A percentile compares a stretch with the other conserved stretches of the same genome.
Evolutionary conservation across 2,797 vertebrate species (phyloP).

Genomic region (Periparus ater): DNA sequence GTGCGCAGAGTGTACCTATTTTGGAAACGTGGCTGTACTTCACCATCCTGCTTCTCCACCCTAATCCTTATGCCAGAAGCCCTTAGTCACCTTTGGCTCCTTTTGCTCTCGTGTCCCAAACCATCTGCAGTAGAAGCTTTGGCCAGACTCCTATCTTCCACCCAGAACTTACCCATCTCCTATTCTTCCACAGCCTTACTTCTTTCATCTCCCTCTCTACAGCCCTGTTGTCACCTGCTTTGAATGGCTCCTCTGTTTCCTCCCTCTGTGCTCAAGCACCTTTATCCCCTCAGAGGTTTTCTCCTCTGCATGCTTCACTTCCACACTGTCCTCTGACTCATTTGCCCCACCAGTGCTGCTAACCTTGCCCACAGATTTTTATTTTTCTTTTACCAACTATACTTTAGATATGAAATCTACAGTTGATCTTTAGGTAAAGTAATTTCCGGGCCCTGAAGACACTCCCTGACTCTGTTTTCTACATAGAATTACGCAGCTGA

Average conservation of each 20-base stretch:
- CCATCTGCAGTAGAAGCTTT: neutral
- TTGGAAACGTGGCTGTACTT: neutral
- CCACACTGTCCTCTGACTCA: neutral
- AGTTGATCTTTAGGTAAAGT: neutral
- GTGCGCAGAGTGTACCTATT: neutral
- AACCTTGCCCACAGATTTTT: neutral
- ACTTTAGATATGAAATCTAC: conserved; percentile 3
- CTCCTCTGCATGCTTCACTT: neutral
- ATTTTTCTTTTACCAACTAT: neutral
- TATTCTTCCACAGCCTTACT: neutral
- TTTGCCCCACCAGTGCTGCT: neutral
- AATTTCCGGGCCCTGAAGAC: conserved; percentile 21
- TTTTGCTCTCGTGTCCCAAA: neutral
- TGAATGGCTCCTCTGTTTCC: neutral
- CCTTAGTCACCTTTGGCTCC: neutral
- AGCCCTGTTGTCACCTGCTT: accelerated
- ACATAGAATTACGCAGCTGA: neutral
- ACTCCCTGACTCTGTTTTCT: conserved; percentile 16
- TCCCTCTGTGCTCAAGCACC: neutral
- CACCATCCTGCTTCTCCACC: neutral
- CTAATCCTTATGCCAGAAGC: neutral
- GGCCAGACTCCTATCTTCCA: neutral
- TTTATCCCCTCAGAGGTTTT: neutral
- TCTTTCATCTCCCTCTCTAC: neutral
- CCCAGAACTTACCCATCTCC: neutral